Conservation (phyloP, 2,888 invertebrate genomes). For the Ariolimax columbianus region DNA sequence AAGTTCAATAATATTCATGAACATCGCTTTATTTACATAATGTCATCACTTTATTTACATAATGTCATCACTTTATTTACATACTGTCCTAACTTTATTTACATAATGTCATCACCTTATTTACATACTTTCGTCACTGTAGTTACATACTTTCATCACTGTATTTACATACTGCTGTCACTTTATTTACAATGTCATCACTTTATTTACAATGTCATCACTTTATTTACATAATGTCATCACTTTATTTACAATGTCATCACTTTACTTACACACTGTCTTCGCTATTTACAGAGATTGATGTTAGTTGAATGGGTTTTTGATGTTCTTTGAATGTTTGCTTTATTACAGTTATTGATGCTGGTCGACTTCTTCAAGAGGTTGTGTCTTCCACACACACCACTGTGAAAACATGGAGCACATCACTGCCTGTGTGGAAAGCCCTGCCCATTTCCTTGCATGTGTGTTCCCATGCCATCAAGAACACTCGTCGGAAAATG, state of each 20-base stretch:
- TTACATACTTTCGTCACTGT: too few relatives aligned
- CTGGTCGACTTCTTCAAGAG: constrained; percentile 61
- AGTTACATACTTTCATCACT: neutral
- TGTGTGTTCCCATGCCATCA: constrained; percentile 85
- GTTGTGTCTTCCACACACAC: constrained; percentile 63
- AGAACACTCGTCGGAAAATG: constrained; percentile 92
- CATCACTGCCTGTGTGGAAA: constrained; percentile 60
- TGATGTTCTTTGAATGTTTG: constrained; percentile 16
- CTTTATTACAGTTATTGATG: constrained; percentile 64
- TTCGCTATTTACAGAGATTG: too few relatives aligned
- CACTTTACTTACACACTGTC: too few relatives aligned
- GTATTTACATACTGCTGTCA: neutral
- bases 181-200: too few relatives aligned
- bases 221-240: neutral
- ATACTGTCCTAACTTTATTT: too few relatives aligned
- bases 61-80: neutral
- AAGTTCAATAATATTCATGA: neutral
- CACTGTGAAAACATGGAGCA: constrained; percentile 67
- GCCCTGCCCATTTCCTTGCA: constrained; percentile 57
- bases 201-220: neutral
- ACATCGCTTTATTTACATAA: neutral
- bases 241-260: neutral
- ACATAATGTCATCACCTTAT: too few relatives aligned
- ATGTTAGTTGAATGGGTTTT: too few relatives aligned
- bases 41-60: neutral